Conservation (phyloP, 2,113 vertebrate genomes). For the Riparia riparia region DNA sequence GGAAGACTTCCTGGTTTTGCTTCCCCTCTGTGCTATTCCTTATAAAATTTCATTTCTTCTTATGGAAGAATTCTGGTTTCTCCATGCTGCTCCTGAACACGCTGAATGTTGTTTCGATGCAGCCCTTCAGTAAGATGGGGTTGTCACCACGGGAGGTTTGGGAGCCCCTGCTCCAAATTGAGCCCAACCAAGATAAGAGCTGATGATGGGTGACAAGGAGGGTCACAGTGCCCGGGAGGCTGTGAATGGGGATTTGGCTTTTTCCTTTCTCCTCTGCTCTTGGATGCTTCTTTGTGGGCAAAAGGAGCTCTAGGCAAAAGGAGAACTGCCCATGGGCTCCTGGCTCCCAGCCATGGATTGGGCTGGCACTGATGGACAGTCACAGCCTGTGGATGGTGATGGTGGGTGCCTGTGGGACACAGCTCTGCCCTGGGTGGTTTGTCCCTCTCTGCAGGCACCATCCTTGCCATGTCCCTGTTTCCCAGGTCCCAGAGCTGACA, state of each 20-base stretch:
- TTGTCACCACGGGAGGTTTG: neutral
- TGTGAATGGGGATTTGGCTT: neutral
- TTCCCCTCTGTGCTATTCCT: neutral
- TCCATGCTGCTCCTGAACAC: neutral
- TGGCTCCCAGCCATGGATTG: neutral
- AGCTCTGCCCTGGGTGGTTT: neutral
- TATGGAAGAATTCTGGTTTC: neutral
- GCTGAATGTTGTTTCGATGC: neutral
- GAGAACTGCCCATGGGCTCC: neutral
- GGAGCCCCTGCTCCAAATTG: neutral
- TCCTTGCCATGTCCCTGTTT: neutral
- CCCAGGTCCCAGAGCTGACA: neutral
- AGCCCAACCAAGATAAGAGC: neutral
- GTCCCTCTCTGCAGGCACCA: neutral
- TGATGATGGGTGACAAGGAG: neutral
- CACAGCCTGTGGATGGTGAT: neutral
- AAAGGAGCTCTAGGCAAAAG: neutral
- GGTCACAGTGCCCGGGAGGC: rapidly evolving
- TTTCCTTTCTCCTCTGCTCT: neutral
- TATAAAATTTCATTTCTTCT: neutral
- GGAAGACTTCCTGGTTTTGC: neutral
- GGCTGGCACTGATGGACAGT: neutral
- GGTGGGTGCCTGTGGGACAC: neutral
- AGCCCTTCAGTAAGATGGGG: neutral
- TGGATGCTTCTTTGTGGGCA: neutral